These are phyloP conservation scores for Burhinus oedicnemus DNA, from an alignment of 2,113 vertebrate genomes.

Conservation along the genomic window DNA sequence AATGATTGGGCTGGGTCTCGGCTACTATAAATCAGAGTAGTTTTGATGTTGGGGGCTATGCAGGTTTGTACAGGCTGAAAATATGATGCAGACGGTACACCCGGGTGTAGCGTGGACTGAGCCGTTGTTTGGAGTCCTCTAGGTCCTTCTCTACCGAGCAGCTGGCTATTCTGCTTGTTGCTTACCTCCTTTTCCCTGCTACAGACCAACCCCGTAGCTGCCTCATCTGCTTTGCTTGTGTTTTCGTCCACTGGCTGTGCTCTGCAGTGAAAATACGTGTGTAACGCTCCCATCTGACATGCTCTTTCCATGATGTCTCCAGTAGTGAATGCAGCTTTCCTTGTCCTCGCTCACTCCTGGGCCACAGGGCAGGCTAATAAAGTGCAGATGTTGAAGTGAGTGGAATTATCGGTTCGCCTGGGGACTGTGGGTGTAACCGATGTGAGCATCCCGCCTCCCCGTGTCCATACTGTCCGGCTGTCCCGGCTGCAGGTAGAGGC, in stretches of 20 bases:
- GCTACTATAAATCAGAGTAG: not conserved
- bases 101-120: not conserved
- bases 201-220: not conserved
- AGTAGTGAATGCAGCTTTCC: not conserved
- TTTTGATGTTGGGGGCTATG: not conserved
- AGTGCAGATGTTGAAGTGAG: not conserved
- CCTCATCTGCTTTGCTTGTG: not conserved
- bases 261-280: not conserved
- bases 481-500: not conserved
- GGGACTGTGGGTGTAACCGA: not conserved
- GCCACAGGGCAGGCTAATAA: not conserved
- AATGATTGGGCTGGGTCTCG: not conserved
- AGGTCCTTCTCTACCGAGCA: not conserved
- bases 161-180: not conserved
- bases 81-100: too few species aligned
- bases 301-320: not conserved
- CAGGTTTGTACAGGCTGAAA: not conserved
- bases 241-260: not conserved
- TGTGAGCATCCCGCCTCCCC: not conserved
- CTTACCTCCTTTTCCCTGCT: not conserved
- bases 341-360: not conserved
- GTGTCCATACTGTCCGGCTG: rapidly evolving
- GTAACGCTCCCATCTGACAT: not conserved
- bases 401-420: not conserved
- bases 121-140: not conserved